Evolutionary conservation across 2,113 vertebrate genomes (phyloP).

Genomic region (Rhineura floridana): DNA sequence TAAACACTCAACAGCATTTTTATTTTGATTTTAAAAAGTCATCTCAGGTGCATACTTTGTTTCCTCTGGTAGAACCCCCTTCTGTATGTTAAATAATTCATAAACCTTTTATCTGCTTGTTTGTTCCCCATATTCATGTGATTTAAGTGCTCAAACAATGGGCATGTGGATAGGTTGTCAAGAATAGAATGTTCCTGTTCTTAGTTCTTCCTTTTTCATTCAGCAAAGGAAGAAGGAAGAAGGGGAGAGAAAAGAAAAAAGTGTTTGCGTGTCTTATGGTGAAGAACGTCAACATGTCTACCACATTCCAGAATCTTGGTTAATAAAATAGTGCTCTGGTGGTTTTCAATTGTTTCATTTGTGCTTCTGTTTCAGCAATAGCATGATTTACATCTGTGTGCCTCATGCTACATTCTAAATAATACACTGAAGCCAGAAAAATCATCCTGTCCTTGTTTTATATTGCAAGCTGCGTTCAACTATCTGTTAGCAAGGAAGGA

Average conservation of each 20-base stretch:
- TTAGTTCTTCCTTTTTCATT: not conserved
- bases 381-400: constrained; percentile 32
- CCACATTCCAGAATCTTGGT: not conserved
- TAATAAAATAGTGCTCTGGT: not conserved
- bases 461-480: not conserved
- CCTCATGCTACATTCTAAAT: not conserved
- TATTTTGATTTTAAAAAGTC: not conserved
- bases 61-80: constrained; percentile 28
- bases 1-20: not conserved
- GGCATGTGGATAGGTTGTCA: constrained; percentile 3
- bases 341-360: constrained; percentile 4
- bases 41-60: not conserved
- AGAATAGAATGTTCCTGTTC: constrained; percentile 22
- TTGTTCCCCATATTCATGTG: constrained; percentile 2
- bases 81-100: constrained; percentile 24
- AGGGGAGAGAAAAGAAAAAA: not conserved
- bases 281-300: not conserved
- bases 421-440: not conserved
- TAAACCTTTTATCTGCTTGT: constrained; percentile 7
- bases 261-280: not conserved
- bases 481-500: not conserved
- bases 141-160: constrained; percentile 5
- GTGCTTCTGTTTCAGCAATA: not conserved
- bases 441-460: constrained; percentile 25
- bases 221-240: not conserved